A percentile compares a stretch with the other conserved stretches of the same genome.
These are phyloP conservation scores for Dasysyrphus tricinctus DNA, from an alignment of 2,888 invertebrate species.

Conservation along the genomic window DNA sequence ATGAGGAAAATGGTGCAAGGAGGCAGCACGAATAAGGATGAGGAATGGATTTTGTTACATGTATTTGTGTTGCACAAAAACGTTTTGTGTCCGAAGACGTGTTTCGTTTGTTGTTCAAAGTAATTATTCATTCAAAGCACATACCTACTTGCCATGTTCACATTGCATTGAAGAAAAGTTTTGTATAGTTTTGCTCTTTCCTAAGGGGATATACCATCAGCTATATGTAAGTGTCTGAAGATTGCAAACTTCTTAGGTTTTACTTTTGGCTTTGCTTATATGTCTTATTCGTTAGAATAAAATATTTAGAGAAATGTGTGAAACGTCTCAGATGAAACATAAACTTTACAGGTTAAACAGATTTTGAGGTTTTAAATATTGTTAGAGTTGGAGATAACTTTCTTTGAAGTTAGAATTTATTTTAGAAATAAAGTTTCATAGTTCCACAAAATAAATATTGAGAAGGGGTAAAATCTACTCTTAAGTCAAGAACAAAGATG, in stretches of 20 bases:
- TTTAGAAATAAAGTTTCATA: not conserved
- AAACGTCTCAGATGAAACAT: conserved; percentile 43
- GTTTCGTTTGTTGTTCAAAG: conserved; percentile 43
- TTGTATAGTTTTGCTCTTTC: conserved; percentile 47
- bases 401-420: not conserved
- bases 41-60: conserved; percentile 12
- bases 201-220: conserved; percentile 1
- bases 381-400: not conserved
- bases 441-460: not conserved
- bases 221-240: conserved; percentile 38
- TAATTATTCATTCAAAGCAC: conserved; percentile 72
- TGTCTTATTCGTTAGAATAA: conserved; percentile 13
- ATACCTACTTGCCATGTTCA: conserved; percentile 53
- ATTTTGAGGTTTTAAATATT: conserved; percentile 53
- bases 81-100: conserved; percentile 51
- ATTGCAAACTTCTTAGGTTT: conserved; percentile 53
- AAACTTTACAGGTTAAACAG: conserved; percentile 37
- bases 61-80: conserved; percentile 50
- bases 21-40: not conserved
- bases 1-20: not conserved
- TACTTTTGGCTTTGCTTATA: conserved; percentile 1
- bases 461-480: not conserved
- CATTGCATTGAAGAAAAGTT: conserved; percentile 48
- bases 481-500: not conserved
- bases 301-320: conserved; percentile 53